Percentiles rank a stretch among this genome's conserved stretches.
These are phyloP conservation scores for Gorsachius goisagi DNA, from an alignment of 2,113 vertebrate genomes.

Conservation along the genomic window DNA sequence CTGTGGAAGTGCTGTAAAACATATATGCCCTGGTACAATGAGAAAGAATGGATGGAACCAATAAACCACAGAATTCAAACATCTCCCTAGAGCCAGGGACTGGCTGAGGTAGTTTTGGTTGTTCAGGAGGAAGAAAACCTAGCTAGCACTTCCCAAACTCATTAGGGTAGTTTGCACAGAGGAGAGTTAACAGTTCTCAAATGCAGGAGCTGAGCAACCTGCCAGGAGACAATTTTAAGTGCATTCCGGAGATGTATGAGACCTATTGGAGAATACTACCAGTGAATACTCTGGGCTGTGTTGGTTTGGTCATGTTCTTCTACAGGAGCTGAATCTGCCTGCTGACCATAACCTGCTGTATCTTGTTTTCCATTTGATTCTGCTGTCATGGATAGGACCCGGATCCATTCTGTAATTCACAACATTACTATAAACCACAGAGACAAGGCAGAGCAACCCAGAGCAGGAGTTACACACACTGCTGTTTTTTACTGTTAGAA, in stretches of 20 bases:
- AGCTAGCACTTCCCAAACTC: not conserved
- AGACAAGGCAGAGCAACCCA: not conserved
- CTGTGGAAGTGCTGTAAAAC: not conserved
- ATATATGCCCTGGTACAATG: not conserved
- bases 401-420: not conserved
- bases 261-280: not conserved
- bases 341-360: accelerated
- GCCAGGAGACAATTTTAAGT: not conserved
- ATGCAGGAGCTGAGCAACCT: not conserved
- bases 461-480: not conserved
- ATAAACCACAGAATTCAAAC: not conserved
- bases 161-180: not conserved
- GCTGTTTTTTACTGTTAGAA: not conserved
- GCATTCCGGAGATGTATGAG: not conserved
- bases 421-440: not conserved
- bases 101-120: not conserved
- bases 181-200: not conserved
- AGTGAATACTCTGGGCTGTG: not conserved
- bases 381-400: not conserved
- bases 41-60: not conserved
- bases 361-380: not conserved
- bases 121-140: not conserved
- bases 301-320: not conserved
- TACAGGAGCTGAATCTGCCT: not conserved
- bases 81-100: not conserved